A percentile compares a stretch with the other conserved stretches of the same genome.
phyloP scores from a whole-genome alignment of 2,797 vertebrate genomes.

The Tokudaia tokunoshimensis region DNA sequence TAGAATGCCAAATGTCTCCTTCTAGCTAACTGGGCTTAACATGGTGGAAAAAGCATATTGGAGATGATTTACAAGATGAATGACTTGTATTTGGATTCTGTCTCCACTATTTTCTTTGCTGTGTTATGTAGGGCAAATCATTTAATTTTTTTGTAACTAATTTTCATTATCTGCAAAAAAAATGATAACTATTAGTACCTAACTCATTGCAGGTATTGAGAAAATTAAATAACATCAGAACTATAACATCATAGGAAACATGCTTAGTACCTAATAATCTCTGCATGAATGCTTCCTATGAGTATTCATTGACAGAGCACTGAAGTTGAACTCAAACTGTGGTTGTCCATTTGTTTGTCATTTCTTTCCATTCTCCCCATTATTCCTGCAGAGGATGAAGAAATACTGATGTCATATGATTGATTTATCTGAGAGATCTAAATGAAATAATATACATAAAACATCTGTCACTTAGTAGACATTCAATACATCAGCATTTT shows the following conservation, averaged over 20 bases:
- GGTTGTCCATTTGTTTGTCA: conserved; percentile 46
- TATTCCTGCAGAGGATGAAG: conserved; percentile 26
- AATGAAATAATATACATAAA: conserved; percentile 49
- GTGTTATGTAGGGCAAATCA: conserved; percentile 16
- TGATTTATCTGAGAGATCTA: conserved; percentile 30
- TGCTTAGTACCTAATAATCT: conserved; percentile 9
- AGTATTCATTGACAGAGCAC: conserved; percentile 34
- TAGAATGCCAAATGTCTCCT: conserved; percentile 33
- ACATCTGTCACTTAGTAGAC: neutral
- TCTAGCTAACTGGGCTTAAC: conserved; percentile 16
- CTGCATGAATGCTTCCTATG: conserved; percentile 25
- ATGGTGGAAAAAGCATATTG: neutral
- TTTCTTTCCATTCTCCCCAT: conserved; percentile 5
- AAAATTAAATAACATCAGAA: conserved; percentile 34
- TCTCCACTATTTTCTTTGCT: conserved; percentile 55
- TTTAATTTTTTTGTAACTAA: conserved; percentile 56
- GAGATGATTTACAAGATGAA: conserved; percentile 49
- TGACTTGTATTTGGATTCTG: conserved; percentile 56
- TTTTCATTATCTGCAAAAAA: conserved; percentile 67
- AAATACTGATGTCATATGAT: conserved; percentile 16
- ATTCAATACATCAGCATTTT: neutral
- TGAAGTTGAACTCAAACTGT: conserved; percentile 44
- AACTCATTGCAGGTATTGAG: neutral
- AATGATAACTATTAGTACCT: conserved; percentile 43
- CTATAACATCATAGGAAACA: conserved; percentile 46